A percentile compares a stretch with the other conserved stretches of the same genome.
phyloP scores from a whole-genome alignment of 2,113 vertebrate species.

The Polypterus bichir region DNA sequence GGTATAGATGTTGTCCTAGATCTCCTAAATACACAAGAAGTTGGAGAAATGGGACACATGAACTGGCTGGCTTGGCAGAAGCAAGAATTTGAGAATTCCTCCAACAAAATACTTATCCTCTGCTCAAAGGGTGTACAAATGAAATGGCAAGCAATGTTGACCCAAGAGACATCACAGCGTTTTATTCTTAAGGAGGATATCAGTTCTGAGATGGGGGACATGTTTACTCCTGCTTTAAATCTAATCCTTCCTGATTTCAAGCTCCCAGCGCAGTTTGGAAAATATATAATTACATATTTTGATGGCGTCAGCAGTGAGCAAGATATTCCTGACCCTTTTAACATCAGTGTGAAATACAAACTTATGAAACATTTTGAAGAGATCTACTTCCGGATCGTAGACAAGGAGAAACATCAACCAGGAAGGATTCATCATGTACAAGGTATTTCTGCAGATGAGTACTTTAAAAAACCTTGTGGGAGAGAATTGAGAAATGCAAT shows the following conservation, averaged over 20 bases:
- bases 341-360: conserved; percentile 61
- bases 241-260: conserved; percentile 80
- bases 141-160: conserved; percentile 84
- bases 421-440: conserved; percentile 56
- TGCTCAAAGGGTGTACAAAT: conserved; percentile 78
- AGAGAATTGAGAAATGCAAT: conserved; percentile 58
- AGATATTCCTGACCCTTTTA: conserved; percentile 74
- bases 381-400: conserved; percentile 78
- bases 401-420: conserved; percentile 76
- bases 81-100: conserved; percentile 50
- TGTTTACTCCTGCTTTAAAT: conserved; percentile 76
- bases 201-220: conserved; percentile 57
- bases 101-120: conserved; percentile 75
- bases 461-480: conserved; percentile 57
- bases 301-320: conserved; percentile 53
- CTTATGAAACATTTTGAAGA: conserved; percentile 87
- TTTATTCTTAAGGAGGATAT: conserved; percentile 63
- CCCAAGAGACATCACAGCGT: conserved; percentile 23
- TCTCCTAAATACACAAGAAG: conserved; percentile 57
- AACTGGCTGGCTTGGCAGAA: conserved; percentile 78
- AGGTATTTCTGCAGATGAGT: conserved; percentile 59
- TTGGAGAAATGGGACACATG: conserved; percentile 62
- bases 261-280: conserved; percentile 63
- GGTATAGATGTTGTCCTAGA: conserved; percentile 79
- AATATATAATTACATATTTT: conserved; percentile 86